A percentile compares a stretch with the other conserved stretches of the same genome.
These are phyloP conservation scores for Drosophila falleni DNA, from an alignment of 2,888 invertebrate genomes.

Conservation along the genomic window DNA sequence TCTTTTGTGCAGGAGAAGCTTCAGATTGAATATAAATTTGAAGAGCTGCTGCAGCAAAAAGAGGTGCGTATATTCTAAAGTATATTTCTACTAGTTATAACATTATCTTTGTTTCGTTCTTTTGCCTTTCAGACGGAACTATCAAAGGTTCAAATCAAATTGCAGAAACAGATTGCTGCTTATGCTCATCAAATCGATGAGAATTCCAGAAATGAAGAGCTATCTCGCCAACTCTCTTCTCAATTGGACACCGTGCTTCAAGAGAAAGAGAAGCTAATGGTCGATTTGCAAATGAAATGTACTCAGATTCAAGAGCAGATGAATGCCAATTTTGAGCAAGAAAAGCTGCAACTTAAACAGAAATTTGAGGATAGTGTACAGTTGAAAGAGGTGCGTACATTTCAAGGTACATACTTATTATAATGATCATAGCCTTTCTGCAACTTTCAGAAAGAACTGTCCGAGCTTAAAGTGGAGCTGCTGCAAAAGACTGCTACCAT, in stretches of 20 bases:
- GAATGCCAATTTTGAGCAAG: background rate
- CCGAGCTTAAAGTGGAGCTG: background rate
- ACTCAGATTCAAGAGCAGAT: background rate
- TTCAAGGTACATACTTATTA: background rate
- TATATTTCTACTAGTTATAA: background rate
- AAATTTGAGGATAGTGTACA: background rate
- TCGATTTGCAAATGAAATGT: background rate
- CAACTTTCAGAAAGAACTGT: constrained; percentile 5
- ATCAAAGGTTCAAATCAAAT: background rate
- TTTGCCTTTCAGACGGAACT: background rate
- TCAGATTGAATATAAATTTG: background rate
- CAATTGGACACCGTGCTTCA: background rate
- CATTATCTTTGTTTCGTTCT: background rate
- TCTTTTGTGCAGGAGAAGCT: background rate
- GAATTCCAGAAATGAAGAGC: background rate
- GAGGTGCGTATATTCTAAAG: background rate
- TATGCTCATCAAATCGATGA: background rate
- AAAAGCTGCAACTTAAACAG: background rate
- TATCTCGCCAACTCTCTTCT: background rate
- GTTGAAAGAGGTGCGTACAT: constrained; percentile 11
- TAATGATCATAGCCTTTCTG: background rate
- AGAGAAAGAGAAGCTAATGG: background rate
- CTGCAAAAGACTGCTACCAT: background rate
- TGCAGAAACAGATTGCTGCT: background rate
- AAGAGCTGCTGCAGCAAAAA: background rate